Conservation (phyloP, 2,888 invertebrate genomes). For the Heliconius ethilla region DNA sequence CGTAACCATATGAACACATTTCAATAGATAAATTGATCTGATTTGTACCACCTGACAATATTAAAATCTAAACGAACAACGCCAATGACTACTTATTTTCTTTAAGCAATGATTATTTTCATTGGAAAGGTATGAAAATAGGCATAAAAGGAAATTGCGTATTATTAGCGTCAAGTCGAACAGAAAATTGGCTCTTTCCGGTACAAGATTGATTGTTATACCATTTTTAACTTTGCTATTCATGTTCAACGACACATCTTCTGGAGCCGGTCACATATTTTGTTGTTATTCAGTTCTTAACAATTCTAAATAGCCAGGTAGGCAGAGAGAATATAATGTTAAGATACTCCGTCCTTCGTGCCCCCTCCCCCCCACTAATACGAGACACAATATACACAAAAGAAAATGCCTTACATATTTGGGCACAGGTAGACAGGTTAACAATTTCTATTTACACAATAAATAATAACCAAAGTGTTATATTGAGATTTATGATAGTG, state of each 20-base stretch:
- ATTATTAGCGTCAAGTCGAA: constrained; percentile 25
- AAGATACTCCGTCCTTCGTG: not conserved
- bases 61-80: not conserved
- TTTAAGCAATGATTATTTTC: constrained; percentile 12
- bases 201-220: constrained; percentile 24
- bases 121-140: constrained; percentile 20
- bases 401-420: not conserved
- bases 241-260: not conserved
- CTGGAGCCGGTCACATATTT: not conserved
- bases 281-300: not conserved
- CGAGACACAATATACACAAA: not conserved
- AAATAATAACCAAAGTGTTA: constrained; percentile 13
- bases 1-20: no score
- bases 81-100: not conserved
- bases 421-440: not conserved
- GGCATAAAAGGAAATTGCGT: constrained; percentile 26
- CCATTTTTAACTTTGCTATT: constrained; percentile 12
- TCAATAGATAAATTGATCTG: no score
- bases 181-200: constrained; percentile 20
- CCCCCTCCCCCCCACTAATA: not conserved
- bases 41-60: not conserved
- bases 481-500: constrained; percentile 4
- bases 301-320: not conserved
- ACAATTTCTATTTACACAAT: not conserved
- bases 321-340: not conserved